phyloP scores from a whole-genome alignment of 2,797 vertebrate species.

The Sciurus vulgaris region DNA sequence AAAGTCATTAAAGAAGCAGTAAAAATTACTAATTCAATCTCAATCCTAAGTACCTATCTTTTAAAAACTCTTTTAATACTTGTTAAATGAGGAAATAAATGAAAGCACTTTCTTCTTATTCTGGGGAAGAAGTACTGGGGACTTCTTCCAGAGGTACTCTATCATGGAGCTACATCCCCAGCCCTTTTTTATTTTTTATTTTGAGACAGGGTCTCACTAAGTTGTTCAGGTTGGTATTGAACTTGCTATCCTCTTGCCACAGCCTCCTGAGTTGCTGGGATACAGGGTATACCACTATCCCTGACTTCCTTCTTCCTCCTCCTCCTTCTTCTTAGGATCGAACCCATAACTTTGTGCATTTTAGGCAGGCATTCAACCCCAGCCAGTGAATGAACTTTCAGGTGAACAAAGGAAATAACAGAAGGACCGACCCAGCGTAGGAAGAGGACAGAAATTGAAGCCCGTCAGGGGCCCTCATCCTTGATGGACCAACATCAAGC shows the following conservation, averaged over 20 bases:
- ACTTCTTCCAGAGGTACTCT: no score
- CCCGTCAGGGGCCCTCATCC: background rate
- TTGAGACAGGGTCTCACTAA: no score
- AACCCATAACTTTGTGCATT: background rate
- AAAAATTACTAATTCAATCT: slow-evolving; percentile 19
- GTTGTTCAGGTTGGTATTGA: no score
- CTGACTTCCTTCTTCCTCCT: no score
- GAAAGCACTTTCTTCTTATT: background rate
- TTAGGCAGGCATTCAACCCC: background rate
- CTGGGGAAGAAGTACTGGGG: no score
- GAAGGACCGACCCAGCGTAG: background rate
- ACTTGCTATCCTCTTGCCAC: no score
- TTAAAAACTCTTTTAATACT: background rate
- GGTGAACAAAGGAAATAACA: background rate
- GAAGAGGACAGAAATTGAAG: background rate
- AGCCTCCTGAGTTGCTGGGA: no score
- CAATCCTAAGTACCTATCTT: background rate
- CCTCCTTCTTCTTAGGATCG: no score
- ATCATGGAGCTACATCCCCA: no score
- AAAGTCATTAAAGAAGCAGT: background rate
- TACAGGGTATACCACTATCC: no score
- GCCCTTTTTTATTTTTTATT: no score
- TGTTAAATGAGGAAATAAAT: background rate
- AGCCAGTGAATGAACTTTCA: background rate
- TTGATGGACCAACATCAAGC: background rate